Conservation (phyloP, 2,797 vertebrate genomes). For the Hippocampus kuda region DNA sequence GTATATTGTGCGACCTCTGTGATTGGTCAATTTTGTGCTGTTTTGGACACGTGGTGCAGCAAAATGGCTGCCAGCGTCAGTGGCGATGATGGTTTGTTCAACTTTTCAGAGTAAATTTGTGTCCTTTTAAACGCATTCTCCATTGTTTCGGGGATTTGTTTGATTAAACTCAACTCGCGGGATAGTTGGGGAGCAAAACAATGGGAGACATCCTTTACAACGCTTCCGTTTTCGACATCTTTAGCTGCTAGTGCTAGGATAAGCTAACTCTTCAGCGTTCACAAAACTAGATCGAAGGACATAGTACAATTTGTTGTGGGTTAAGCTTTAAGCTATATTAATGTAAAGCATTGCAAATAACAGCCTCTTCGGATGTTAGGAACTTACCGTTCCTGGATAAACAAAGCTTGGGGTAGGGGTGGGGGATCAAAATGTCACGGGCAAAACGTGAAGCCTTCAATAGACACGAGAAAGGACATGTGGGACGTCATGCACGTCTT, state of each 20-base stretch:
- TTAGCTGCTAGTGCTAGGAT: background rate
- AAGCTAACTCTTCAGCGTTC: background rate
- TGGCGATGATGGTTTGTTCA: slow-evolving; percentile 20
- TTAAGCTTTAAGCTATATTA: background rate
- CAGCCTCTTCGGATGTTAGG: no score
- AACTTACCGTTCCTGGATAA: no score
- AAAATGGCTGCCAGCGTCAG: slow-evolving; percentile 32
- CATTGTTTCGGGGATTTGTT: background rate
- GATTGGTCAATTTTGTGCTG: slow-evolving; percentile 36
- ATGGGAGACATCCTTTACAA: no score
- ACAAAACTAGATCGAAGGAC: background rate
- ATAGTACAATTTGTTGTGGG: no score
- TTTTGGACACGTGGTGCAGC: slow-evolving; percentile 26
- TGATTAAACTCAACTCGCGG: background rate
- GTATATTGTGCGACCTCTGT: background rate
- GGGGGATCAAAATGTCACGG: no score
- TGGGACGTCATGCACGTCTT: no score
- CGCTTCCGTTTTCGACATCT: background rate
- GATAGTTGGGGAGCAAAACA: background rate
- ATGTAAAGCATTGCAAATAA: background rate
- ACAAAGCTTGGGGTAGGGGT: no score
- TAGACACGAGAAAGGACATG: no score
- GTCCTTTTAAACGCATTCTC: rapidly evolving
- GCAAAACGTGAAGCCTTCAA: no score
- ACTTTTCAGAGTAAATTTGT: background rate